Base-by-base conservation (phyloP, 1,140 invertebrate genomes). In the Trichoplusia ni region DNA sequence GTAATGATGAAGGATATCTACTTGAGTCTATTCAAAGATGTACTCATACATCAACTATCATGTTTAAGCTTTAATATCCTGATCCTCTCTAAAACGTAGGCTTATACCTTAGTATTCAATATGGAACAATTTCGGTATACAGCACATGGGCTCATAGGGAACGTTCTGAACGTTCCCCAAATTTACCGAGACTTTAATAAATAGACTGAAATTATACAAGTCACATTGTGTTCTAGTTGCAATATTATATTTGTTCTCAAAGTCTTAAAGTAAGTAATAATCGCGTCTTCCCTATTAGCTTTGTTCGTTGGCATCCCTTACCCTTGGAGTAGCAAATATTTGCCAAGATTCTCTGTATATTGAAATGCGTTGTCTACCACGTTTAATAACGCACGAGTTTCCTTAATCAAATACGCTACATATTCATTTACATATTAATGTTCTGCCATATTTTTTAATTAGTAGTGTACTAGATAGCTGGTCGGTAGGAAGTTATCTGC, bases 301-400 rank as follows among this genome's bases (percentile, higher is more conserved):
- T 69, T 64, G 54, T 69, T 54, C 61, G 38, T 40, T 18, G 16
- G 25, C 42, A 19, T 62, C 51, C 54, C 54, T 61, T 69, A 60
- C 56, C 44, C 47, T 56, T 23, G 35, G 37, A 33, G 35, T 14
- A 13, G 61, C 56, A 64, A 69, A 69, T 69, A 73, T 73, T 73
- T 73, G 67, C 60, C n/a, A 46, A 67, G 63, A 63, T 33, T 44
- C 67, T 44, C 67, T 73, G 42, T 60, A 71, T 62, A 69, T 65
- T 58, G 54, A 73, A 67, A 61, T 64, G 67, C 56, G 67, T 65
- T 64, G 38, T 49, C 63, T 54, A 42, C 19, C 35, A 64, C 47
- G 67, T 72, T 65, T 66, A 69, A 69, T 73, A 66, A 63, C 58
- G 58, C 42, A 64, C 35, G 37, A 63, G 62, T 65, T 33, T 49